A percentile compares a stretch with the other conserved stretches of the same genome.
phyloP scores from a whole-genome alignment of 2,888 invertebrate genomes.

The Caenorhabditis sinica region DNA sequence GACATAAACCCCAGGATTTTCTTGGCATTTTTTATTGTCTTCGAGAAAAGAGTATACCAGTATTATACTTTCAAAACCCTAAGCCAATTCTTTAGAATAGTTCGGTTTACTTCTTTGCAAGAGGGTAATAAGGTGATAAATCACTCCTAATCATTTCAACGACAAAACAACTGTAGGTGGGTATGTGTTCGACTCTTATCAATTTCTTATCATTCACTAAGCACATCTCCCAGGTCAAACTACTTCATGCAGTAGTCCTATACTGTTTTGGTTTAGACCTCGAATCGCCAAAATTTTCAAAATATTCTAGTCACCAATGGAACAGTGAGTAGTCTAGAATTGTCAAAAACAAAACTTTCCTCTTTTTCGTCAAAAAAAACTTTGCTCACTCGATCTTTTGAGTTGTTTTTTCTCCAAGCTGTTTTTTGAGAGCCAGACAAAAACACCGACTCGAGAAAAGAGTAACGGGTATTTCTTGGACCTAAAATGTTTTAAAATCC shows the following conservation, averaged over 20 bases:
- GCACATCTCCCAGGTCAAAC: too few relatives aligned
- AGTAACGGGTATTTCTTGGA: neutral
- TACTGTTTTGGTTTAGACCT: neutral
- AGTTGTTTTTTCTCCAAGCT: conserved; percentile 26
- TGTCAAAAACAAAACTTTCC: conserved; percentile 31
- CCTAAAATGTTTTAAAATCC: neutral
- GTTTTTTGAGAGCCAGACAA: conserved; percentile 1
- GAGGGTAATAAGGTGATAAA: neutral
- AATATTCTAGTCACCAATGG: neutral
- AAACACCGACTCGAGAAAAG: neutral
- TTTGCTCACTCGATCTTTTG: conserved; percentile 14
- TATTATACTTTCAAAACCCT: too few relatives aligned
- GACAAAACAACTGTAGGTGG: neutral
- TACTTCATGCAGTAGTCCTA: neutral
- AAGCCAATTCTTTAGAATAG: too few relatives aligned
- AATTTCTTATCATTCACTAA: neutral
- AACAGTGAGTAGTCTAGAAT: conserved; percentile 1
- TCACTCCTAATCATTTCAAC: conserved; percentile 5
- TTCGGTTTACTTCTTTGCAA: too few relatives aligned
- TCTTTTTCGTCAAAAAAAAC: conserved; percentile 24
- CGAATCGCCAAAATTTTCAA: neutral
- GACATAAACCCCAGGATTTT: neutral
- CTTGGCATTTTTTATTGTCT: neutral
- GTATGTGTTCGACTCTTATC: neutral
- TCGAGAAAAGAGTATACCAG: neutral